Percentiles rank a stretch among this genome's conserved stretches.
Evolutionary conservation across 2,888 invertebrate genomes (phyloP).

Genomic region (Lycaena phlaeas): DNA sequence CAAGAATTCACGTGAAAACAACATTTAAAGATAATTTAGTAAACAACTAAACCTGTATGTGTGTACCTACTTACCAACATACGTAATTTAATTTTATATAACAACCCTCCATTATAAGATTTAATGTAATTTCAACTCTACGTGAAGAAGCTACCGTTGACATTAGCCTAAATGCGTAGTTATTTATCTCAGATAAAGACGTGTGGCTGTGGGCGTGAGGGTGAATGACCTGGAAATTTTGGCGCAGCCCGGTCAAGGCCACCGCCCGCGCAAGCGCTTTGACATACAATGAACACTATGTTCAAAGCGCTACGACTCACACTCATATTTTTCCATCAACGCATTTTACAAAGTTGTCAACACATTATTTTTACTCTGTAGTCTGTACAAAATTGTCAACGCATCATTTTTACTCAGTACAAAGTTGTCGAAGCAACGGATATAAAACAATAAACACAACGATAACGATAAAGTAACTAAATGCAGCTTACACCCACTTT

Average conservation of each 20-base stretch:
- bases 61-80: conserved; percentile 56
- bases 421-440: too few relatives aligned
- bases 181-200: conserved; percentile 62
- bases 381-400: too few relatives aligned
- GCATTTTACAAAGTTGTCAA: too few relatives aligned
- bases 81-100: conserved; percentile 59
- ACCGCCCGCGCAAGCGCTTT: conserved; percentile 44
- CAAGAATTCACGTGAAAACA: too few relatives aligned
- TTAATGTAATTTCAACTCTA: conserved; percentile 26
- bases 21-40: not conserved
- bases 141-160: conserved; percentile 25
- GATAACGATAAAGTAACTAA: too few relatives aligned
- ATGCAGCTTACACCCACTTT: not conserved
- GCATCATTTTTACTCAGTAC: too few relatives aligned
- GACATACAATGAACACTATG: conserved; percentile 17
- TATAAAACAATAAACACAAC: not conserved
- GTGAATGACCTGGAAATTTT: conserved; percentile 70
- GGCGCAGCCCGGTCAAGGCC: conserved; percentile 73
- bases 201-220: conserved; percentile 61
- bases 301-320: too few relatives aligned
- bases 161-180: conserved; percentile 29
- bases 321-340: not conserved
- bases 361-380: too few relatives aligned
- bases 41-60: conserved; percentile 16
- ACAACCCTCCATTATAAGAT: conserved; percentile 21